Evolutionary conservation across 2,888 invertebrate genomes (phyloP), one percentile per base, ranked within the genome.

Genomic region (Carterocephalus palaemon): DNA sequence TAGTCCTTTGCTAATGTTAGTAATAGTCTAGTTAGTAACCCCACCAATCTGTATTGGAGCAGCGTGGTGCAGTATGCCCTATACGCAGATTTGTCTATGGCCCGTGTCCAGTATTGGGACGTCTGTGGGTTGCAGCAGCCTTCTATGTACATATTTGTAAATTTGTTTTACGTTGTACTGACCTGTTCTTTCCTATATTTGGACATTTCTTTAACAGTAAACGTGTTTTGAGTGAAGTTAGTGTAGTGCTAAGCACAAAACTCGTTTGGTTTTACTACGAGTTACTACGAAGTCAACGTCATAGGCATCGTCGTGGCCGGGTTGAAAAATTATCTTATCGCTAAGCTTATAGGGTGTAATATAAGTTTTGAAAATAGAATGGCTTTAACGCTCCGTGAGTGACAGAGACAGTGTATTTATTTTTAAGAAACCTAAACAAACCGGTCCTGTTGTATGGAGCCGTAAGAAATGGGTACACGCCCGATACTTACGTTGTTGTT

Each of bases 241-340:
- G 67, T 50, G 34, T 41, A 72, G 73, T 72, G 72, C 67, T 73
- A 72, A 74, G 58, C 65, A 67, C 58, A 53, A 70, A 83, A 83
- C 84, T 66, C 57, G 84, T 84, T 83, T 70, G 51, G 56, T 60
- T 65, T 82, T 84, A 84, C 85, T 84, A 84, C 79, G 73, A 60
- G 63, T 71, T 83, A 84, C 84, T 84, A 84, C 69, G 64, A 52
- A 42, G 38, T 38, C 41, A 42, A 19, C 42, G 42, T 47, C 34
- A 34, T 49, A 47, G 39, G 28, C 34, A 7, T 10, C 34, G 8
- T 10, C 16, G 9, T 23, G 3, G 36, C 10, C 16, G 10, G 36
- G 19, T 23, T 32, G 10, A 32, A 41, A 41, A 19, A 26, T 41
- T 12, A 32, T 33, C 45, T 46, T 49, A 46, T 20, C 1, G 1